Evolutionary conservation across 2,113 vertebrate species (phyloP), one percentile per base, ranked within the genome.

Genomic region (Aleadryas rufinucha): DNA sequence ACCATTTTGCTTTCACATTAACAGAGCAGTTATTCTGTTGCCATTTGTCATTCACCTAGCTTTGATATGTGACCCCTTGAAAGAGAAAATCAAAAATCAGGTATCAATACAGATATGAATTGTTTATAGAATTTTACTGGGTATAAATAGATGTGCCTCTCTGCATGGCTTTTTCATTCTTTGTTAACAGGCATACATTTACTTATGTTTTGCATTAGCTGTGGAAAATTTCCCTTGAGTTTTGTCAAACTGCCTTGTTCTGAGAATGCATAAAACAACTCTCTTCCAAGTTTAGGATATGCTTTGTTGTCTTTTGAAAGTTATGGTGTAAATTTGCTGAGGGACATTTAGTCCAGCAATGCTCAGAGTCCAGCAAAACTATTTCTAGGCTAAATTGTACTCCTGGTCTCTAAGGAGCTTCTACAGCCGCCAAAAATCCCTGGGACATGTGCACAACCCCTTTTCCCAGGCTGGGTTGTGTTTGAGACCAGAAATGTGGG

Each of bases 391-490:
- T 84, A 87, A 94, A 90, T 89, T 83, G 69, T 93, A 47, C 85
- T 96, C 44, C 31, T 69, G 69, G 96, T 96, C 96, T 95, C 95
- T 80, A 49, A 96, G 93, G 92, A 97, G 47, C 71, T 86, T 61
- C 89, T 84, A 54, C 65, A 95, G 92, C 93, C 1, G 92, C 79
- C 93, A 97, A 86, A 97, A 96, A 94, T 90, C 72, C 92, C 90
- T 96, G 94, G 83, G 96, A 96, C 95, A 76, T 96, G 83, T 93
- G 94, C 77, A 90, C 30, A 93, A 21, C 44, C 59, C 68, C 84
- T 93, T 96, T 95, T 96, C 96, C 96, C 96, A 97, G 95, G 86
- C 92, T 84, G 77, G 54, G 68, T 82, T 91, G 68, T 93, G 76
- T 68, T 96, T 7, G 9, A 86, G 87, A 80, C 63, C 79, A 93